Base-by-base conservation (phyloP, 2,797 vertebrate species). In the Phrynocephalus forsythii region DNA sequence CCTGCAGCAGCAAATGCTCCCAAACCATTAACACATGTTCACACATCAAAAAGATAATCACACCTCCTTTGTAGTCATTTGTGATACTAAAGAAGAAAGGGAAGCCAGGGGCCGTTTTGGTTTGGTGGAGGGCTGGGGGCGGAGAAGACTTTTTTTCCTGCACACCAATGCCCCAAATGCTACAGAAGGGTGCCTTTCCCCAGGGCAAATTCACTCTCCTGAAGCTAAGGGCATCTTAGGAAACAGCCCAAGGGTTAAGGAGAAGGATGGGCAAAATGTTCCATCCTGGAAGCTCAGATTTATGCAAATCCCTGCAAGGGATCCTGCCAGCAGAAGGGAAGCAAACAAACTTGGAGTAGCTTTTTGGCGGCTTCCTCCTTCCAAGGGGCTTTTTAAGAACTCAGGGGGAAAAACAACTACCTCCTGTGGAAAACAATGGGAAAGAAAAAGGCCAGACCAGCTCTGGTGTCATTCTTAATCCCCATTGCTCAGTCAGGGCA, bases 1-100 rank as follows among this genome's bases (percentile, higher is more conserved):
- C 79, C 78, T 7, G 44, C 72, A 75, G 30, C 60, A 63, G 80
- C 63, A 83, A 83, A 87, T 77, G 63, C 68, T 83, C 72, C 69
- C 63, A 81, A 75, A 68, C n/a, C 56, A 26, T 81, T 81, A 88
- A 85, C 71, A 85, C 38, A 81, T 76, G 24, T 69, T 60, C 71
- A 85, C 71, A 76, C 72, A 82, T 44, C 81, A 75, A 88, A 75
- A 69, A 33, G 44, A 66, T 52, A 73, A 33, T 81, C 83, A 80
- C 77, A 67, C 69, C 56, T 85, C 69, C 44, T 73, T 76, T 77
- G n/a, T 76, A 84, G 28, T 30, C 24, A 76, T 81, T 15, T 44
- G 63, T 76, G 48, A 85, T 24, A 10, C 60, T n/a, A 50, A 28
- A 75, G 48, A 52, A 33, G 48, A 63, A 60, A 5, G 11, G 18